A percentile compares a stretch with the other conserved stretches of the same genome.
These are phyloP conservation scores for Falco novaeseelandiae DNA, from an alignment of 2,797 vertebrate species.

Conservation along the genomic window DNA sequence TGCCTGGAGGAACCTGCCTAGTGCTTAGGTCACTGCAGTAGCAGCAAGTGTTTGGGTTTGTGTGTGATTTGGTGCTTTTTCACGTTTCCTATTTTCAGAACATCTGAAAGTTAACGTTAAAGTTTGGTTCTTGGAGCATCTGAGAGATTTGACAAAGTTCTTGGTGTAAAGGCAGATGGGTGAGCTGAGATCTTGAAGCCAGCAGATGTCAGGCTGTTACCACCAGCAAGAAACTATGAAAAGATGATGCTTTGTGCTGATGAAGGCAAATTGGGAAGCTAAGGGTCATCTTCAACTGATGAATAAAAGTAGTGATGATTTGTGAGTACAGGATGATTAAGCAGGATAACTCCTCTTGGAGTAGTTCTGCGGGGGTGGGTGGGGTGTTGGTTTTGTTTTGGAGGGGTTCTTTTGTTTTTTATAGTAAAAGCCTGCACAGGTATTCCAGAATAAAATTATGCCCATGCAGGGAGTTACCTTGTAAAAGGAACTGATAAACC, in stretches of 20 bases:
- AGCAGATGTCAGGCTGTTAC: constrained; percentile 64
- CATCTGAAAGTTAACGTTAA: neutral
- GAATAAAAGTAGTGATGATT: neutral
- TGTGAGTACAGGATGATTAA: neutral
- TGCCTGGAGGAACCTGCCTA: neutral
- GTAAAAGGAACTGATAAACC: neutral
- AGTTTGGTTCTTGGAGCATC: neutral
- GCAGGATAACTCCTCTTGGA: neutral
- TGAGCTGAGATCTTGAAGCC: neutral
- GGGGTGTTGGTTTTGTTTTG: neutral
- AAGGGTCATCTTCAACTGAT: neutral
- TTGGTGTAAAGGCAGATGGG: neutral
- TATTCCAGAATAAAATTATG: neutral
- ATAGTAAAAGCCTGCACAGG: neutral
- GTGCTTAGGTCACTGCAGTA: neutral
- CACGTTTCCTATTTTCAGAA: too few relatives aligned
- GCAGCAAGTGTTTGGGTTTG: neutral
- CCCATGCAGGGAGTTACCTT: neutral
- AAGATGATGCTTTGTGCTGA: neutral
- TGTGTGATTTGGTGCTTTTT: neutral
- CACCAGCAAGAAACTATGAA: neutral
- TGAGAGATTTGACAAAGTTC: neutral
- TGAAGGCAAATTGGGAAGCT: neutral
- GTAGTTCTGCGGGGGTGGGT: neutral
- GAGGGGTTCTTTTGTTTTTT: neutral